phyloP scores from a whole-genome alignment of 2,113 vertebrate genomes.

The Poeciliopsis prolifica region DNA sequence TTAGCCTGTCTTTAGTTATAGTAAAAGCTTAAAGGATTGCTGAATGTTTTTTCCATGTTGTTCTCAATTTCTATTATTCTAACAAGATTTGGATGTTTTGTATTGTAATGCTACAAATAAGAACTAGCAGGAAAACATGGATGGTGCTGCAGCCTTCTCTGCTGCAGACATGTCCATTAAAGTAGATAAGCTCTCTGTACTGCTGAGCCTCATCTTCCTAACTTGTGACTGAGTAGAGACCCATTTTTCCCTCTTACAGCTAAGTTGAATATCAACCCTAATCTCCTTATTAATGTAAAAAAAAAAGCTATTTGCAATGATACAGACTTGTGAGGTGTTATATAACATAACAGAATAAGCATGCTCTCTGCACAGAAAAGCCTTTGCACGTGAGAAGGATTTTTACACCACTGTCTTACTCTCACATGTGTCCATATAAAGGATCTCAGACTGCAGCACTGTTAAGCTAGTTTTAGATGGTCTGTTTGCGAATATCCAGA shows the following conservation, averaged over 20 bases:
- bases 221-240: conserved; percentile 19
- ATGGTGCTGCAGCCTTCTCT: not conserved
- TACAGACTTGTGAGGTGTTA: conserved; percentile 17
- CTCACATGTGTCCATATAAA: conserved; percentile 10
- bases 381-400: conserved; percentile 12
- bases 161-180: conserved; percentile 1
- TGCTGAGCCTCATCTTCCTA: conserved; percentile 16
- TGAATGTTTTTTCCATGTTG: not conserved
- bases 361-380: conserved; percentile 1
- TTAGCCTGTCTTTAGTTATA: not conserved
- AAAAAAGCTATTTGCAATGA: conserved; percentile 26
- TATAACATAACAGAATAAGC: conserved; percentile 7
- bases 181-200: conserved; percentile 7
- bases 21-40: not conserved
- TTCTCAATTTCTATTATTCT: not conserved
- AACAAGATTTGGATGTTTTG: not conserved
- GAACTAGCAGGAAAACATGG: not conserved
- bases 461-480: conserved; percentile 7
- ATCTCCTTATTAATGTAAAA: conserved; percentile 39
- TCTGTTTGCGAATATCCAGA: not conserved
- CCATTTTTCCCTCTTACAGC: conserved; percentile 12
- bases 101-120: conserved; percentile 4
- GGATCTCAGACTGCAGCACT: conserved; percentile 19
- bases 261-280: conserved; percentile 37
- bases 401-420: not conserved